Conservation (phyloP, 37 sponge, comb jelly and placozoan species). For the Ianthella basta region DNA sequence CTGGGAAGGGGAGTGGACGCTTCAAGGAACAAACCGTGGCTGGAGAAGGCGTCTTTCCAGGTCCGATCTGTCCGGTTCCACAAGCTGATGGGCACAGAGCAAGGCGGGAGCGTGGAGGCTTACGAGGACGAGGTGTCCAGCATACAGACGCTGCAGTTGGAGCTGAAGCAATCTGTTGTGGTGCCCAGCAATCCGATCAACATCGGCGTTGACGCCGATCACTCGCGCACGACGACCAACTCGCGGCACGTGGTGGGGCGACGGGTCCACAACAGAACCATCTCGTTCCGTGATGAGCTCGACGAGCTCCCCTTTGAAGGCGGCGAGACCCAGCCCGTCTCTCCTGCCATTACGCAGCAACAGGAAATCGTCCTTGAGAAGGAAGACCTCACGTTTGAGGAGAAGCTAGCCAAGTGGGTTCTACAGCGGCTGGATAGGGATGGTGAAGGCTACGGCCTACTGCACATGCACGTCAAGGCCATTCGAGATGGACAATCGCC, state of each 20-base stretch:
- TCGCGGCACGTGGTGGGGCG: not conserved
- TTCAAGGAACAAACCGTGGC: constrained; percentile 40
- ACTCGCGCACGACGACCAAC: not conserved
- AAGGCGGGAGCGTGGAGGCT: constrained; percentile 24
- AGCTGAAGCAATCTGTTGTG: not conserved
- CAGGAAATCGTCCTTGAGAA: too few species aligned
- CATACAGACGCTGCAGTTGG: constrained; percentile 14
- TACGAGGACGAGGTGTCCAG: constrained; percentile 15
- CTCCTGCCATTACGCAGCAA: too few species aligned
- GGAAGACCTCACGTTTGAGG: constrained; percentile 26
- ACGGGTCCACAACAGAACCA: constrained; percentile 14
- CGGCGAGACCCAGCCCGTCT: too few species aligned
- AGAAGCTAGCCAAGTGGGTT: constrained; percentile 53
- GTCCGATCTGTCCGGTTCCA: not conserved
- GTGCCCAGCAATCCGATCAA: not conserved
- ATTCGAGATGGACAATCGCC: not conserved
- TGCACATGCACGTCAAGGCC: not conserved
- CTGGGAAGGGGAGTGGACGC: constrained; percentile 53
- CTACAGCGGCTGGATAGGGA: constrained; percentile 24
- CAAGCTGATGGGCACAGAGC: constrained; percentile 11
- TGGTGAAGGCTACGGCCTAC: not conserved
- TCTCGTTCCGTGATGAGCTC: constrained; percentile 11
- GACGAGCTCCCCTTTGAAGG: not conserved
- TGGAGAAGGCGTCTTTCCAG: constrained; percentile 52
- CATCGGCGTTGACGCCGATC: constrained; percentile 5